Percentiles rank a stretch among this genome's conserved stretches.
These are phyloP conservation scores for Aleiodes sp. DNA, from an alignment of 1,140 invertebrate species.

Conservation along the genomic window DNA sequence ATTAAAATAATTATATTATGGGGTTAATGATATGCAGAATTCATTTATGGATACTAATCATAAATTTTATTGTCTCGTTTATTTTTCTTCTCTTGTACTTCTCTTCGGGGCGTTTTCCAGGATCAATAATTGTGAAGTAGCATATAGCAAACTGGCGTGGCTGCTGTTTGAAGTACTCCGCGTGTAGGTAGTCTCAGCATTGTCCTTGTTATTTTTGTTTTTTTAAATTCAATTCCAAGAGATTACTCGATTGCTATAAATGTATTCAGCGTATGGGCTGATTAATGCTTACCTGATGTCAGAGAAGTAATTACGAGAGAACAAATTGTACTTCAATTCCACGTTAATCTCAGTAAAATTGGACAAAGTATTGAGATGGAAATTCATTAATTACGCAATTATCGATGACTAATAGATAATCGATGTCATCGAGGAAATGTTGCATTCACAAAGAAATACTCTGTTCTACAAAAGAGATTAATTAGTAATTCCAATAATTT, in stretches of 20 bases:
- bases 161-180: slow-evolving; percentile 33
- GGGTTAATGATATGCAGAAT: not conserved
- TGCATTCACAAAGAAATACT: not conserved
- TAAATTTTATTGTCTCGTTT: not conserved
- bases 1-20: not conserved
- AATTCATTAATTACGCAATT: not conserved
- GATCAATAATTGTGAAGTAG: slow-evolving; percentile 47
- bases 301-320: no score
- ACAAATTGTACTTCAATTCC: no score
- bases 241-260: not conserved
- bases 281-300: not conserved
- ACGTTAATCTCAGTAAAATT: no score
- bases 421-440: not conserved
- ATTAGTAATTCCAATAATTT: not conserved
- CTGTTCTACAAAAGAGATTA: not conserved
- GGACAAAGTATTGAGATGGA: not conserved
- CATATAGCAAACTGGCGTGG: slow-evolving; percentile 37
- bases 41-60: not conserved
- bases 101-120: slow-evolving; percentile 33
- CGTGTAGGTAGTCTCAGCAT: slow-evolving; percentile 37
- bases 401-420: not conserved
- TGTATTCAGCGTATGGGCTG: not conserved
- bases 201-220: slow-evolving; percentile 38
- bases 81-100: slow-evolving; percentile 27
- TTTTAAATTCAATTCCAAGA: not conserved